Evolutionary conservation across 1,140 invertebrate species (phyloP), one percentile per base, ranked within the genome.

Genomic region (Caenorhabditis brenneri): DNA sequence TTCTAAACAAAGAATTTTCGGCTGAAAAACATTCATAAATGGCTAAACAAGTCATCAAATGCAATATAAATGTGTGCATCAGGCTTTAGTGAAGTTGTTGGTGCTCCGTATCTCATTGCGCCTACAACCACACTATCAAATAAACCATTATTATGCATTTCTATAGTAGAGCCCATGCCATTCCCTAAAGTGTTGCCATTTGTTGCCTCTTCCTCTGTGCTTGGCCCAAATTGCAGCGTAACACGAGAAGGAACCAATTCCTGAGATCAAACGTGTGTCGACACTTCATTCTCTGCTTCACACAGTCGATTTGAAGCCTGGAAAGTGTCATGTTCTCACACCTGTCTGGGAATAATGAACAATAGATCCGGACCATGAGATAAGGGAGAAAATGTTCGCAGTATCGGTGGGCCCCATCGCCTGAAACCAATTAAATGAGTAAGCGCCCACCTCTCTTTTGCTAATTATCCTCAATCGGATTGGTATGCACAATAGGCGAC

Each of bases 121-220:
- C 65, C 42, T 74, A 74, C 65, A 39, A 74, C 58, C 58, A 65
- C 58, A 65, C 65, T 74, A 74, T 74, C 65, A 74, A 74, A 74
- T 74, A 74, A 74, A 74, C 65, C 65, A 74, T 74, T 74, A 74
- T 74, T 74, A 74, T 74, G 65, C 65, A 74, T 74, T 74, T 74
- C 65, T 74, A 74, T 74, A 74, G 65, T 74, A 74, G 65, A 74
- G 65, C 36, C 36, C 65, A 65, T 65, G 65, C 36, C n/a, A 74
- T 42, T 42, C 36, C 42, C 31, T 36, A 65, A 65, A 65, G 58
- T 74, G 65, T 74, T 74, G 65, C 36, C 65, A 74, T 74, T 42
- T 74, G 33, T 74, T 19, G 33, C 65, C 65, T 74, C n/a, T 19
- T 19, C 33, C 51, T 55, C 51, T 27, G 7, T 55, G 22, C 51